A percentile compares a stretch with the other conserved stretches of the same genome.
These are phyloP conservation scores for Falco berigora DNA, from an alignment of 2,797 vertebrate species.

Conservation along the genomic window DNA sequence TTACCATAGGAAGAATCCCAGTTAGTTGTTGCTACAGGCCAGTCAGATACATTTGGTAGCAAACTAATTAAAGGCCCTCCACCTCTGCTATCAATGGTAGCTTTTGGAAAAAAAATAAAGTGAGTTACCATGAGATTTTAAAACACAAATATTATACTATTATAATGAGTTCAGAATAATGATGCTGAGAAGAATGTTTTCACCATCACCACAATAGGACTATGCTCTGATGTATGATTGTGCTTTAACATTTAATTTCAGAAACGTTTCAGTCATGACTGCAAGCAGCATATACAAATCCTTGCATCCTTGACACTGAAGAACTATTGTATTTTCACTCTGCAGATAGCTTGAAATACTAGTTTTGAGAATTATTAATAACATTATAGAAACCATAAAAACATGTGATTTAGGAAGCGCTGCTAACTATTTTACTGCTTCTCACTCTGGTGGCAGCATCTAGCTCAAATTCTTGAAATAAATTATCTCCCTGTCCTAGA, in stretches of 20 bases:
- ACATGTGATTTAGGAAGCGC: background rate
- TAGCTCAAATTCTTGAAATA: background rate
- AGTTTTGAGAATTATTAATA: background rate
- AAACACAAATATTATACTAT: background rate
- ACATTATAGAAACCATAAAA: background rate
- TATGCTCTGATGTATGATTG: background rate
- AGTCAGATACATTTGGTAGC: conserved; percentile 81
- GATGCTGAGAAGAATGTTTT: background rate
- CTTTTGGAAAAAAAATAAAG: conserved; percentile 68
- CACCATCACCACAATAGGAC: background rate
- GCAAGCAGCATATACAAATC: background rate
- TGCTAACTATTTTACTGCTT: background rate
- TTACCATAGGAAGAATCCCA: conserved; percentile 85
- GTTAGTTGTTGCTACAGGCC: conserved; percentile 85
- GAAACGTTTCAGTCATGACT: background rate
- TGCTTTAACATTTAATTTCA: background rate
- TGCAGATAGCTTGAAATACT: background rate
- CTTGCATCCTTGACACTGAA: background rate
- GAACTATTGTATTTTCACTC: background rate
- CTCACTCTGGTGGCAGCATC: background rate
- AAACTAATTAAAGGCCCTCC: conserved; percentile 82
- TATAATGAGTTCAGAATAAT: background rate
- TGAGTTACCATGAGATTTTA: background rate
- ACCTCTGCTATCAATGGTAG: conserved; percentile 82
- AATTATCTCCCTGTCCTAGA: background rate